phyloP scores from a whole-genome alignment of 2,888 invertebrate species.

The Cataglyphis albicans region DNA sequence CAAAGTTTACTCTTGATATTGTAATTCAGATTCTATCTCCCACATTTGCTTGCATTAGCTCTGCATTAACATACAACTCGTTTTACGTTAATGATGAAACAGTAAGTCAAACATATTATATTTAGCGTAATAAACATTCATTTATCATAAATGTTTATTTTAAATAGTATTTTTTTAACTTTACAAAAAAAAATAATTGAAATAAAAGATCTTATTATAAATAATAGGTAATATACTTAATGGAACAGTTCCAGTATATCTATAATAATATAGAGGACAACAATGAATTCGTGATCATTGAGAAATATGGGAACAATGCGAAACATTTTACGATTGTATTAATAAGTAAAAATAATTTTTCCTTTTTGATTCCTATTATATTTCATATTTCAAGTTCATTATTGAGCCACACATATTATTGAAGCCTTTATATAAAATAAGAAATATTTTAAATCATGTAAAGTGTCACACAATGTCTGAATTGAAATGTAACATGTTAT shows the following conservation, averaged over 20 bases:
- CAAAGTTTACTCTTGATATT: neutral
- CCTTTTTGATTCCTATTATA: neutral
- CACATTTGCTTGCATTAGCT: neutral
- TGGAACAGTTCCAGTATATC: neutral
- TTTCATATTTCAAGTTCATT: neutral
- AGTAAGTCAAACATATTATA: slow-evolving; percentile 3
- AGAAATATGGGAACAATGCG: neutral
- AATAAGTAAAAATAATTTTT: slow-evolving; percentile 6
- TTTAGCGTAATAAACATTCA: neutral
- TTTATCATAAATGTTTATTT: neutral
- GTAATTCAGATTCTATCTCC: neutral
- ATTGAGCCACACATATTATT: neutral
- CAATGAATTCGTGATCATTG: slow-evolving; percentile 8
- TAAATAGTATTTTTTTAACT: neutral
- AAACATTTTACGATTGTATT: neutral
- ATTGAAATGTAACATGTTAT: neutral
- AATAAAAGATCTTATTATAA: neutral
- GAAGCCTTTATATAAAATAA: neutral
- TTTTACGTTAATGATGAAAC: neutral
- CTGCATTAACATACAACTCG: neutral
- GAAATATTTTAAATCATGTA: neutral
- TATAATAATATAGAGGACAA: neutral
- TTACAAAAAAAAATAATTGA: neutral
- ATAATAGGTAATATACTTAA: slow-evolving; percentile 12
- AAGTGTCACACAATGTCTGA: neutral